Conservation (phyloP, 2,797 vertebrate species). For the Myripristis murdjan region DNA sequence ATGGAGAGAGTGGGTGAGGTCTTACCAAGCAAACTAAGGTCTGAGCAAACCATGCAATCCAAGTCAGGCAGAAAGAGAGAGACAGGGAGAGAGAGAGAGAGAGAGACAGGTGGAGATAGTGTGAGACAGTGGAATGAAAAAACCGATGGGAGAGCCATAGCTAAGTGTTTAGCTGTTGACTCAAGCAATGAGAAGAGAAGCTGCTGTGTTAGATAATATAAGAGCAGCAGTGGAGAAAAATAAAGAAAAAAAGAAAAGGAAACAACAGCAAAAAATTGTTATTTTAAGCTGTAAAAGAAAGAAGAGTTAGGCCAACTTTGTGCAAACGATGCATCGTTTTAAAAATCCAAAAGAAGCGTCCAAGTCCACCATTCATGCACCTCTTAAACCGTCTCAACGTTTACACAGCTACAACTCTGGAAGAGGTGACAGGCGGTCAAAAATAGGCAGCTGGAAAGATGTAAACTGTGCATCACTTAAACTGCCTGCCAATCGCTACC, state of each 20-base stretch:
- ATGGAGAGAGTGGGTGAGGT: conserved; percentile 76
- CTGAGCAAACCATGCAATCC: conserved; percentile 90
- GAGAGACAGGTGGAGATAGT: conserved; percentile 64
- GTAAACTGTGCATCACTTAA: conserved; percentile 26
- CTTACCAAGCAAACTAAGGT: conserved; percentile 90
- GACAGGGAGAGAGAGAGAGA: conserved; percentile 61
- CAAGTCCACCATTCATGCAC: conserved; percentile 61
- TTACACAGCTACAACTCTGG: neutral
- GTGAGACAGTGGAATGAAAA: conserved; percentile 81
- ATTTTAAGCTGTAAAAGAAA: conserved; percentile 57
- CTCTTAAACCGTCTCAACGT: conserved; percentile 14
- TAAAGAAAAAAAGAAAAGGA: conserved; percentile 41
- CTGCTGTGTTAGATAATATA: conserved; percentile 32
- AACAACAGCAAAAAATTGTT: conserved; percentile 20
- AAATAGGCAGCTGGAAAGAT: conserved; percentile 21
- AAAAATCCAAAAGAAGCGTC: conserved; percentile 40
- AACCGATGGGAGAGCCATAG: conserved; percentile 71
- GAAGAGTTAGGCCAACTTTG: conserved; percentile 54
- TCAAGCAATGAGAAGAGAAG: conserved; percentile 61
- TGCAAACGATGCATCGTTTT: neutral
- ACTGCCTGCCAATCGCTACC: conserved; percentile 23
- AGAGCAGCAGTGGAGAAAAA: conserved; percentile 23
- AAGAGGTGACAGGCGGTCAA: neutral
- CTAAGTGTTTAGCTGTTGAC: conserved; percentile 59
- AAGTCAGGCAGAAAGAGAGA: conserved; percentile 77